These are phyloP conservation scores for Condylostylus longicornis DNA, from an alignment of 1,140 invertebrate species.

Conservation along the genomic window DNA sequence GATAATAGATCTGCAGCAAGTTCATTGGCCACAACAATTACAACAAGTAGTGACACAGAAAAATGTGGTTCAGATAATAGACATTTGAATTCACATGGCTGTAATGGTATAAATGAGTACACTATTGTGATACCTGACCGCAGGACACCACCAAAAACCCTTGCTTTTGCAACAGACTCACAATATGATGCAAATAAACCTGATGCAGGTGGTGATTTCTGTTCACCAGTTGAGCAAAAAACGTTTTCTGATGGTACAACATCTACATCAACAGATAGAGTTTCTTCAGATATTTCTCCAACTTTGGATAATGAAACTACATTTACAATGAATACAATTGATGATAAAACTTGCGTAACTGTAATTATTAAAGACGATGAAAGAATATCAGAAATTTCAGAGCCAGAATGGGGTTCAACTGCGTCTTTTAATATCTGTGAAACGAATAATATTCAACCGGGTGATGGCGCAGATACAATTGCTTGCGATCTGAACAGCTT, in stretches of 20 bases:
- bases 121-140: not conserved
- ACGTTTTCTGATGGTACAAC: constrained; percentile 5
- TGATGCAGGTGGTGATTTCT: constrained; percentile 2
- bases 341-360: constrained; percentile 8
- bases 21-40: not conserved
- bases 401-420: constrained; percentile 4
- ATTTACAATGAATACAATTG: constrained; percentile 5
- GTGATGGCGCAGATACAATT: no score
- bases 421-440: not conserved
- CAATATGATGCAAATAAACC: not conserved
- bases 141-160: not conserved
- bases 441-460: no score
- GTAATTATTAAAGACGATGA: constrained; percentile 5
- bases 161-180: no score
- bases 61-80: not conserved
- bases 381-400: constrained; percentile 3
- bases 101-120: no score
- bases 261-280: not conserved
- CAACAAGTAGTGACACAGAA: not conserved
- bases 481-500: not conserved
- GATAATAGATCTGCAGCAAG: constrained; percentile 2
- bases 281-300: constrained; percentile 4
- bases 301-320: constrained; percentile 5
- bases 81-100: no score
- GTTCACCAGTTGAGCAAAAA: constrained; percentile 7